Evolutionary conservation across 2,113 vertebrate species (phyloP).

Genomic region (Furnarius figulus): DNA sequence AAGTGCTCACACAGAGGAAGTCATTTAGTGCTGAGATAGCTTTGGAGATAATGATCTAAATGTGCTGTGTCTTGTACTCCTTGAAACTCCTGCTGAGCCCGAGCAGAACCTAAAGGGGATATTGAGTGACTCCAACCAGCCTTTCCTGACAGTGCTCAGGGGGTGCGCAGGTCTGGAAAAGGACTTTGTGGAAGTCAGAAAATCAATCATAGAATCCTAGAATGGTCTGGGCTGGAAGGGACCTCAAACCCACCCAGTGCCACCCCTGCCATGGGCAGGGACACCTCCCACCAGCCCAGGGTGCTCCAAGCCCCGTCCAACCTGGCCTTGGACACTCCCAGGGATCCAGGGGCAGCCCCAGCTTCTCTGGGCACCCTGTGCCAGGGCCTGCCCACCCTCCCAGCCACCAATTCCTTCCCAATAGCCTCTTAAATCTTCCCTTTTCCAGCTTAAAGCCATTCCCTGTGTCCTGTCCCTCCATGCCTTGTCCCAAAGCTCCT

Average conservation of each 20-base stretch:
- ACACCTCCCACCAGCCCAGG: background rate
- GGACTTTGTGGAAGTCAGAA: background rate
- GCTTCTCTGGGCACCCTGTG: rapidly evolving
- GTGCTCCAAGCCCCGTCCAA: background rate
- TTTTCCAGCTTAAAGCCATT: no score
- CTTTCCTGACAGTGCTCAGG: no score
- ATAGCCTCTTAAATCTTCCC: no score
- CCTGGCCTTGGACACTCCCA: background rate
- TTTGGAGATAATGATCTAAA: background rate
- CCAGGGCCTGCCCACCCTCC: rapidly evolving
- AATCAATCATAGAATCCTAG: background rate
- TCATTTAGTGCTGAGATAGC: rapidly evolving
- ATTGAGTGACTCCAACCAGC: no score
- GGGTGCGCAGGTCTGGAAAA: background rate
- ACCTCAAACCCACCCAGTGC: background rate
- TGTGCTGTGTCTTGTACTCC: background rate
- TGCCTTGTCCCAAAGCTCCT: background rate
- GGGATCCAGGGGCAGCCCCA: background rate
- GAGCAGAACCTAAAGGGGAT: background rate
- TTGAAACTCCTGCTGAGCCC: background rate
- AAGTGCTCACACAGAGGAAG: background rate
- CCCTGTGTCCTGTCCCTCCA: background rate
- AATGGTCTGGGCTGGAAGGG: background rate
- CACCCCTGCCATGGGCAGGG: background rate
- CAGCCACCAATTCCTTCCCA: background rate